These are phyloP conservation scores for Aphaenogaster rudis DNA, from an alignment of 1,140 invertebrate genomes.

Conservation along the genomic window DNA sequence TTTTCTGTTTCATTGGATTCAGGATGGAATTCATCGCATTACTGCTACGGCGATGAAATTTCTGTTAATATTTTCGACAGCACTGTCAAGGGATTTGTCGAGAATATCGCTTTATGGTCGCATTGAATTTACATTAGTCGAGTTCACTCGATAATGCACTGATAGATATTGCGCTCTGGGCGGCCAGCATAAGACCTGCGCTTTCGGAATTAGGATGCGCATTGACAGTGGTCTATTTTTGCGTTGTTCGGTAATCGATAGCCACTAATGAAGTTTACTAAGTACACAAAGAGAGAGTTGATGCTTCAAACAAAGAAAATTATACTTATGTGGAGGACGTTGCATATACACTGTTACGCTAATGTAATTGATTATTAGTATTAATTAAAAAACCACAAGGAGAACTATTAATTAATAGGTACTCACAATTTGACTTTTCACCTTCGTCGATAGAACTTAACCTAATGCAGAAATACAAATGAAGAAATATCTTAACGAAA, in stretches of 20 bases:
- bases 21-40: neutral
- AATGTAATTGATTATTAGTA: neutral
- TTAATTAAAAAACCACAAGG: neutral
- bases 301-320: neutral
- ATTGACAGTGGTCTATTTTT: constrained; percentile 27
- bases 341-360: neutral
- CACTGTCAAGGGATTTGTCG: constrained; percentile 29
- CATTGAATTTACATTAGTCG: constrained; percentile 53
- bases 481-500: neutral
- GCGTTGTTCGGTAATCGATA: constrained; percentile 23
- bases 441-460: neutral
- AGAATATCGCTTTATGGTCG: constrained; percentile 28
- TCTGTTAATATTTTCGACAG: constrained; percentile 51
- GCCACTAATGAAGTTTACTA: constrained; percentile 27
- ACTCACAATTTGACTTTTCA: constrained; percentile 42
- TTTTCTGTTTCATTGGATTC: constrained; percentile 47
- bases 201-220: constrained; percentile 45
- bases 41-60: constrained; percentile 29
- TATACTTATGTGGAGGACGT: neutral
- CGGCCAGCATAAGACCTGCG: constrained; percentile 29
- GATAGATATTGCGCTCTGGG: constrained; percentile 25
- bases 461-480: neutral
- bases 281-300: neutral
- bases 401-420: neutral
- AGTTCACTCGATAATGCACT: constrained; percentile 38